Evolutionary conservation across 2,888 invertebrate species (phyloP).

Genomic region (Diadegma fenestrale): DNA sequence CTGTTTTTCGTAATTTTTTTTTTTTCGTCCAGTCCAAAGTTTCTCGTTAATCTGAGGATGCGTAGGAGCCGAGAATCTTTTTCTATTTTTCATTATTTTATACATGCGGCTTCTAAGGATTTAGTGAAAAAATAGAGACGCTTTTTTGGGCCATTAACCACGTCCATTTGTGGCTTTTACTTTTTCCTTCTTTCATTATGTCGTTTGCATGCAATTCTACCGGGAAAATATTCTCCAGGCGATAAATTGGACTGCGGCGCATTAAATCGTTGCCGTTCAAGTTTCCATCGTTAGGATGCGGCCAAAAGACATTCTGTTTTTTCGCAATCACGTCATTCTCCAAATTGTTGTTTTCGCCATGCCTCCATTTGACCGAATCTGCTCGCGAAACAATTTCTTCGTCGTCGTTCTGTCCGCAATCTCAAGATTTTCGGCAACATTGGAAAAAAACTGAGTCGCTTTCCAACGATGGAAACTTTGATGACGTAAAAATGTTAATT

Average conservation of each 20-base stretch:
- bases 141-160: constrained; percentile 39
- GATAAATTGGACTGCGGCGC: neutral
- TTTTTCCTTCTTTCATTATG: constrained; percentile 21
- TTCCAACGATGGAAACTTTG: neutral
- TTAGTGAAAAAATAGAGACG: constrained; percentile 71
- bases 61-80: constrained; percentile 59
- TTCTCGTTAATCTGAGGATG: constrained; percentile 59
- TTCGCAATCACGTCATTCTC: neutral
- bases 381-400: neutral
- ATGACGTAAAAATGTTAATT: neutral
- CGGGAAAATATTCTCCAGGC: neutral
- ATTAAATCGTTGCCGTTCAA: neutral
- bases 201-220: constrained; percentile 20
- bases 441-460: neutral
- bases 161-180: constrained; percentile 25
- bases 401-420: neutral
- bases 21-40: constrained; percentile 40
- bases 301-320: neutral
- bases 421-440: neutral
- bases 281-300: neutral
- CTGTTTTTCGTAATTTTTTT: constrained; percentile 35
- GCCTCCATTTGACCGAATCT: neutral
- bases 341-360: neutral
- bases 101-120: constrained; percentile 45
- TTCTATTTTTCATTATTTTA: constrained; percentile 37